Evolutionary conservation across 1,140 invertebrate genomes (phyloP).

Genomic region (Bombus affinis): DNA sequence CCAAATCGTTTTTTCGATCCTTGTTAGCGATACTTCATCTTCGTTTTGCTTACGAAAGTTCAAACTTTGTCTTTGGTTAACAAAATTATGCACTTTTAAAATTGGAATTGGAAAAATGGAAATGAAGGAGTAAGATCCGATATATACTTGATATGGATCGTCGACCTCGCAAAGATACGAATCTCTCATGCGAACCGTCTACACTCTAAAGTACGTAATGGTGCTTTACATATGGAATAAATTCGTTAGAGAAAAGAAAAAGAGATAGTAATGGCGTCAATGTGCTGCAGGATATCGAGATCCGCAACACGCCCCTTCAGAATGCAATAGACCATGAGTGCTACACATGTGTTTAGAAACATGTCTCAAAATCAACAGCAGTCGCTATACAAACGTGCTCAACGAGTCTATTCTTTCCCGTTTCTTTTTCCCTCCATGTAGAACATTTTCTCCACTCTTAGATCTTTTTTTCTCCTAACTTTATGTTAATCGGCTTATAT

Average conservation of each 20-base stretch:
- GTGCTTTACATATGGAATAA: conserved; percentile 17
- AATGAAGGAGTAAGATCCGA: no score
- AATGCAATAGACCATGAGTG: background rate
- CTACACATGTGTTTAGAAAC: background rate
- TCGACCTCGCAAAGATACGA: background rate
- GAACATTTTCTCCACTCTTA: no score
- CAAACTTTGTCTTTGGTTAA: no score
- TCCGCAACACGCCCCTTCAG: background rate
- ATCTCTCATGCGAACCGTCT: background rate
- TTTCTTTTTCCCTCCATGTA: background rate
- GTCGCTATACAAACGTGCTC: background rate
- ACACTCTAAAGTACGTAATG: background rate
- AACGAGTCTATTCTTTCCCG: background rate
- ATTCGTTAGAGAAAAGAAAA: background rate
- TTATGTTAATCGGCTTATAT: no score
- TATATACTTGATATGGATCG: no score
- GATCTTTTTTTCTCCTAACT: no score
- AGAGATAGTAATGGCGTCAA: background rate
- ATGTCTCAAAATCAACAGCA: background rate
- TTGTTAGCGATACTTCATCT: no score
- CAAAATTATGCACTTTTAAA: no score
- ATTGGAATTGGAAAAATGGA: no score
- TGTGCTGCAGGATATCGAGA: background rate
- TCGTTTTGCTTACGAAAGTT: no score
- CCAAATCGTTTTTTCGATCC: no score